Evolutionary conservation across 2,797 vertebrate genomes (phyloP).

Genomic region (Rhinella marina): DNA sequence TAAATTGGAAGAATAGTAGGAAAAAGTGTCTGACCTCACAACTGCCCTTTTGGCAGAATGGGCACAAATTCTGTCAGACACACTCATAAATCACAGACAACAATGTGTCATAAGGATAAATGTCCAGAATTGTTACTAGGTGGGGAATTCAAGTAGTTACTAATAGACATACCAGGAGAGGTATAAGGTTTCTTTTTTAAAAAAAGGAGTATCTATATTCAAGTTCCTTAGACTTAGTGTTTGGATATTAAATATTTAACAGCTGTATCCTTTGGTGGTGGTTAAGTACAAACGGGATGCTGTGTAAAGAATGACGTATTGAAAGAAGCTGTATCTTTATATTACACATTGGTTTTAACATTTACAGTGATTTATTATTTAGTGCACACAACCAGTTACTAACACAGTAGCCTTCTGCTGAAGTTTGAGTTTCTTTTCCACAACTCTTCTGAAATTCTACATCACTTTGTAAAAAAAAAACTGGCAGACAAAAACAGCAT

Average conservation of each 20-base stretch:
- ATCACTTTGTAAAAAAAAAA: conserved; percentile 1
- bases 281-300: not conserved
- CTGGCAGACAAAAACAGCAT: not conserved
- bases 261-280: not conserved
- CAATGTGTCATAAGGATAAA: no score
- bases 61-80: no score
- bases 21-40: no score
- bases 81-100: no score
- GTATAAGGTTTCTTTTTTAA: not conserved
- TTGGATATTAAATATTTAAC: conserved; percentile 31
- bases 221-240: not conserved
- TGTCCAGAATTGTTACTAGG: no score
- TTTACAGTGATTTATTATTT: conserved; percentile 37
- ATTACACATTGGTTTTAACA: conserved; percentile 26
- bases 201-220: not conserved
- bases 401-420: conserved; percentile 3
- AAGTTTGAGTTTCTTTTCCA: not conserved
- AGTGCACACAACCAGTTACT: not conserved
- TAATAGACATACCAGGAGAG: no score
- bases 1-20: no score
- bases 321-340: not conserved
- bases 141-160: no score
- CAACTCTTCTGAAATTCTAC: not conserved
- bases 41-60: no score
- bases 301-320: not conserved